Conservation (phyloP, 2,797 vertebrate species). For the Spheniscus humboldti region DNA sequence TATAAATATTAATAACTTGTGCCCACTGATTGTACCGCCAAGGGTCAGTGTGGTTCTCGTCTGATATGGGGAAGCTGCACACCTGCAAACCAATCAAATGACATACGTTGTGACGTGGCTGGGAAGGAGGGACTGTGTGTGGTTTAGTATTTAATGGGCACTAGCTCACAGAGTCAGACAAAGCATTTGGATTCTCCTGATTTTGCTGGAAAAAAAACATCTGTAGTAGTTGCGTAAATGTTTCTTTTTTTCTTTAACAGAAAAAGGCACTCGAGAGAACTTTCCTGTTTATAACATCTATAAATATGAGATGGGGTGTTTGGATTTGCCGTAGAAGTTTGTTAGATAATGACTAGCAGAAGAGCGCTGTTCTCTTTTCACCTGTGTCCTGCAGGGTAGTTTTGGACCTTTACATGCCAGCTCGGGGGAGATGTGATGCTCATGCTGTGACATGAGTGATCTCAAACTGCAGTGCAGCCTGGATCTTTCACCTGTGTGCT, state of each 20-base stretch:
- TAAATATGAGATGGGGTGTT: conserved; percentile 49
- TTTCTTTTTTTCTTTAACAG: conserved; percentile 42
- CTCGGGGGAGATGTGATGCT: neutral
- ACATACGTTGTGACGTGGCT: fast-evolving
- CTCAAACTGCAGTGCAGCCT: neutral
- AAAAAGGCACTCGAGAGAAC: conserved; percentile 21
- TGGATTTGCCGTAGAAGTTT: conserved; percentile 26
- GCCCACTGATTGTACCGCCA: neutral
- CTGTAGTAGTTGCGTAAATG: conserved; percentile 39
- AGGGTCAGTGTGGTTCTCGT: neutral
- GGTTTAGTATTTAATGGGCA: neutral
- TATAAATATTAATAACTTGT: neutral
- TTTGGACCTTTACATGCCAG: neutral
- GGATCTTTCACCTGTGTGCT: neutral
- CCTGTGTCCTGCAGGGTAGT: neutral
- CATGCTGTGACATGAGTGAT: neutral
- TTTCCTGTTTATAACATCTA: conserved; percentile 63
- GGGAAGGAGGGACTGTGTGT: neutral
- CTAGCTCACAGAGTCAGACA: neutral
- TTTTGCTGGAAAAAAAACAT: conserved; percentile 30
- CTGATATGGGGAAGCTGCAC: neutral
- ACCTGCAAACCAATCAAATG: neutral
- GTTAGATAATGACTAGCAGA: neutral
- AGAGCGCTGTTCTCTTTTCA: neutral
- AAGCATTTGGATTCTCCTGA: neutral